A percentile compares a stretch with the other conserved stretches of the same genome.
phyloP scores from a whole-genome alignment of 2,888 invertebrate species.

The Conistra vaccinii region DNA sequence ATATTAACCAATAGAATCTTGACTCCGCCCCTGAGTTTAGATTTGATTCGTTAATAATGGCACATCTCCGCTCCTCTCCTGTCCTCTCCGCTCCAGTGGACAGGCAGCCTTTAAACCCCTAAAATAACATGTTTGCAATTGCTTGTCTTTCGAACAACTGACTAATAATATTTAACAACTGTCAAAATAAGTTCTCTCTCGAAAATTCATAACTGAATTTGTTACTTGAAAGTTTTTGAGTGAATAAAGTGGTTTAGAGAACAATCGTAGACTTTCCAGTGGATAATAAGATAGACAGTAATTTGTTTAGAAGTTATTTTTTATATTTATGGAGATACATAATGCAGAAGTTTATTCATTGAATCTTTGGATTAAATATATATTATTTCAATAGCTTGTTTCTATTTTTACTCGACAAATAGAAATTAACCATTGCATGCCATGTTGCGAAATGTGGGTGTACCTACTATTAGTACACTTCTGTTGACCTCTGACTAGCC shows the following conservation, averaged over 20 bases:
- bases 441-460: too few species aligned
- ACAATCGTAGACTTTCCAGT: constrained; percentile 22
- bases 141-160: constrained; percentile 37
- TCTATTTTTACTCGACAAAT: background rate
- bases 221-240: constrained; percentile 42
- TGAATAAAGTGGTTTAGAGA: constrained; percentile 50
- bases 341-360: background rate
- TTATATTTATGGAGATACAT: background rate
- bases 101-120: too few species aligned
- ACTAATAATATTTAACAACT: constrained; percentile 38
- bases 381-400: background rate
- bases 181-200: constrained; percentile 38
- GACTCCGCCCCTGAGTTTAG: too few species aligned
- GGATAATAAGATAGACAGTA: constrained; percentile 7
- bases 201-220: constrained; percentile 44
- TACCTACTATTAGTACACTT: too few species aligned
- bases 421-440: too few species aligned
- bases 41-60: too few species aligned
- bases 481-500: too few species aligned
- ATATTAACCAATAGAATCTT: too few species aligned
- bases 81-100: too few species aligned
- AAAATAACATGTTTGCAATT: constrained; percentile 31
- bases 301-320: constrained; percentile 12
- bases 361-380: background rate
- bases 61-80: too few species aligned